A percentile compares a stretch with the other conserved stretches of the same genome.
Conservation (phyloP, 2,797 vertebrate species). For the Spinus olivaceus region DNA sequence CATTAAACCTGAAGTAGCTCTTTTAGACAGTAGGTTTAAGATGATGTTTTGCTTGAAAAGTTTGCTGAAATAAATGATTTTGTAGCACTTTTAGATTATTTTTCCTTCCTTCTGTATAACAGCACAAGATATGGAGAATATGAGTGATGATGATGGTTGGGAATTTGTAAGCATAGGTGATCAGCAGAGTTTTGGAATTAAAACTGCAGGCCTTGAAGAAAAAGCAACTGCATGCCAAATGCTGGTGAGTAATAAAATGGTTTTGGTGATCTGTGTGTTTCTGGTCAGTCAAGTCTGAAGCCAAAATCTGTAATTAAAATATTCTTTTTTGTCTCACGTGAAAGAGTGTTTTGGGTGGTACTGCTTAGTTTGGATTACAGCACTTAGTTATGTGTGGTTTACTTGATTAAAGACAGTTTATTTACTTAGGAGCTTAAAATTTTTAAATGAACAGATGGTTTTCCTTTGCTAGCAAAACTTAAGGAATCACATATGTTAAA, state of each 20-base stretch:
- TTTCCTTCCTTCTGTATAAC: neutral
- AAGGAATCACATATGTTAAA: neutral
- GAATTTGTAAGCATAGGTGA: constrained; percentile 98
- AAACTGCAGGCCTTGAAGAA: constrained; percentile 97
- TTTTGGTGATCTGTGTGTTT: neutral
- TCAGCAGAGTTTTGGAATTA: constrained; percentile 98
- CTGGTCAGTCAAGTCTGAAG: neutral
- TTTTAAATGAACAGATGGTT: neutral
- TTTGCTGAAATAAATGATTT: neutral
- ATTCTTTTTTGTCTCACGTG: neutral
- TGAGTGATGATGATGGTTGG: constrained; percentile 98
- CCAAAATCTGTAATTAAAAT: neutral
- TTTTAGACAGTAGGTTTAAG: constrained; percentile 90
- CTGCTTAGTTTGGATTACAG: neutral
- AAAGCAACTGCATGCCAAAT: constrained; percentile 99
- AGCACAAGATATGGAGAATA: constrained; percentile 99
- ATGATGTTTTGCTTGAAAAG: neutral
- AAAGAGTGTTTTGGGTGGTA: neutral
- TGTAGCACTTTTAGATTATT: neutral
- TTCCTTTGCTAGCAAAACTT: neutral
- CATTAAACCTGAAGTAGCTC: constrained; percentile 98
- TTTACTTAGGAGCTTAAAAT: neutral
- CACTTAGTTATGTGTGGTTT: rapidly evolving
- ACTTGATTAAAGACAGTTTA: neutral
- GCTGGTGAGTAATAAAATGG: constrained; percentile 81